Percentiles rank a stretch among this genome's conserved stretches.
Conservation (phyloP, 1,140 invertebrate species). For the Cotesia glomerata region DNA sequence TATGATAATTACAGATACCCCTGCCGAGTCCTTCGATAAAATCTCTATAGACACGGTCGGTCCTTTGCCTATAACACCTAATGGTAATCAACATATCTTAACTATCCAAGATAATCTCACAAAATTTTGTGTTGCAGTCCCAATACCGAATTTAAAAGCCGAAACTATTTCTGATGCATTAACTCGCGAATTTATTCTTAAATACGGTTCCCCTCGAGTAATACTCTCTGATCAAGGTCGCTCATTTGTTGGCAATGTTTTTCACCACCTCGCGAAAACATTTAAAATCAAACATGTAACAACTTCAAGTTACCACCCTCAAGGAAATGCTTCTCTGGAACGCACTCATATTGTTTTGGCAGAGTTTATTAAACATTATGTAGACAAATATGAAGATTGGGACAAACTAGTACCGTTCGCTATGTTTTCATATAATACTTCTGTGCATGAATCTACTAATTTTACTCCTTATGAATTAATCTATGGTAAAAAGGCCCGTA, state of each 20-base stretch:
- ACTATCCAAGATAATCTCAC: slow-evolving; percentile 43
- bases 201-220: no score
- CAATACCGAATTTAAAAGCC: slow-evolving; percentile 33
- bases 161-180: slow-evolving; percentile 36
- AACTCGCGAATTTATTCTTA: no score
- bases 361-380: no score
- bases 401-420: slow-evolving; percentile 35
- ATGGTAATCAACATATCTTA: slow-evolving; percentile 17
- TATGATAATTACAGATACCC: no score
- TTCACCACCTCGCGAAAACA: slow-evolving; percentile 36
- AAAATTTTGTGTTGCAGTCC: slow-evolving; percentile 38
- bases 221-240: slow-evolving; percentile 43
- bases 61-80: not conserved
- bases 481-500: slow-evolving; percentile 12
- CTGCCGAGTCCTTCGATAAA: no score
- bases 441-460: slow-evolving; percentile 43
- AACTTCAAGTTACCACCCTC: slow-evolving; percentile 17
- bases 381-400: slow-evolving; percentile 42
- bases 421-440: slow-evolving; percentile 15
- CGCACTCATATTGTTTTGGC: no score
- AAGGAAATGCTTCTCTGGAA: slow-evolving; percentile 39
- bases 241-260: slow-evolving; percentile 35
- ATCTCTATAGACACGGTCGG: no score
- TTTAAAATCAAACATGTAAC: slow-evolving; percentile 29
- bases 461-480: slow-evolving; percentile 30